A percentile compares a stretch with the other conserved stretches of the same genome.
These are phyloP conservation scores for Bathynomus jamesi DNA, from an alignment of 1,140 invertebrate genomes.

Conservation along the genomic window DNA sequence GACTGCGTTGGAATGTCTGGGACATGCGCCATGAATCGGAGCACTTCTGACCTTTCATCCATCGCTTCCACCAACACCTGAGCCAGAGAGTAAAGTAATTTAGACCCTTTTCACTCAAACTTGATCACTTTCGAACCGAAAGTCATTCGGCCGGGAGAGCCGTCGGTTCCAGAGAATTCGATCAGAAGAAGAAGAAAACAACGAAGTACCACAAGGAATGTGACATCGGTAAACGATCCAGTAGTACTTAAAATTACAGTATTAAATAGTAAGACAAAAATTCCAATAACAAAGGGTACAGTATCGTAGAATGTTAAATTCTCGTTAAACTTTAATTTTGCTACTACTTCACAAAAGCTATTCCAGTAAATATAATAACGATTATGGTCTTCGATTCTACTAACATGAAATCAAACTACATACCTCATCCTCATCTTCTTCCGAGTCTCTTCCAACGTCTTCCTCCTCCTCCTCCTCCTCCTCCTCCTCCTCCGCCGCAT, in stretches of 20 bases:
- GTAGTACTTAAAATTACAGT: background rate
- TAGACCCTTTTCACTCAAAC: too few species aligned
- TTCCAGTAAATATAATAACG: too few species aligned
- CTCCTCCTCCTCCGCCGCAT: too few species aligned
- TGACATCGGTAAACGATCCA: background rate
- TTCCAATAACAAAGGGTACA: background rate
- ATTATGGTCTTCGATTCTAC: conserved; percentile 6
- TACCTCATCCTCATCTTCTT: conserved; percentile 7
- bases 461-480: conserved; percentile 43
- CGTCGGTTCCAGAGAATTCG: too few species aligned
- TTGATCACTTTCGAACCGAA: too few species aligned
- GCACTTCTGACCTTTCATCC: conserved; percentile 43
- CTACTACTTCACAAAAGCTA: too few species aligned
- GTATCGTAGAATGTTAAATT: conserved; percentile 1
- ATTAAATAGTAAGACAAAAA: background rate
- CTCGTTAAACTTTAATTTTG: too few species aligned
- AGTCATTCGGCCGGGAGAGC: too few species aligned
- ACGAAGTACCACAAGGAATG: background rate
- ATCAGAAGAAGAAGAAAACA: too few species aligned
- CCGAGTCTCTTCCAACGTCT: conserved; percentile 39
- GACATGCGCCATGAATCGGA: conserved; percentile 68
- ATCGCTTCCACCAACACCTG: background rate
- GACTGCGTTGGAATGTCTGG: conserved; percentile 71
- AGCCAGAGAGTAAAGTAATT: background rate
- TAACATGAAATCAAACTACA: conserved; percentile 8